phyloP scores from a whole-genome alignment of 2,113 vertebrate species.

The Oxyruncus cristatus region DNA sequence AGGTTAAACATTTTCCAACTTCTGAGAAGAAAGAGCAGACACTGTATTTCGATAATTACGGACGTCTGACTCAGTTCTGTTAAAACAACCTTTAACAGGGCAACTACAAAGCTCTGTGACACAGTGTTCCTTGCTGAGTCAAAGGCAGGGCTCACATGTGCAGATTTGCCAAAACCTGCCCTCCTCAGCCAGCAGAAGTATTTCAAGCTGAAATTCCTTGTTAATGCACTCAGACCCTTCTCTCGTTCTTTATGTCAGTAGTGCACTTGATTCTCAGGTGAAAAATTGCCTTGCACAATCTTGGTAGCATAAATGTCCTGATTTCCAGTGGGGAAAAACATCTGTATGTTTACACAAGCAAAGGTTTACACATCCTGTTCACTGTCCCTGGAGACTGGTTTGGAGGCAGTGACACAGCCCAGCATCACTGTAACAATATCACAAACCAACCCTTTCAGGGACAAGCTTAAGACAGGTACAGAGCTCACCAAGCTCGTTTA shows the following conservation, averaged over 20 bases:
- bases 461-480: not conserved
- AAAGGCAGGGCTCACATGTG: not conserved
- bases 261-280: not conserved
- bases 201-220: not conserved
- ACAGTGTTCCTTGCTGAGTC: not conserved
- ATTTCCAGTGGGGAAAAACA: not conserved
- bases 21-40: not conserved
- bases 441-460: not conserved
- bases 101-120: not conserved
- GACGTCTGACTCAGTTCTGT: not conserved
- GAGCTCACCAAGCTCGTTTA: not conserved
- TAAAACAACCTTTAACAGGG: not conserved
- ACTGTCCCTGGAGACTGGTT: not conserved
- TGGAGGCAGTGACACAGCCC: not conserved
- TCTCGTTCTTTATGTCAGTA: not conserved
- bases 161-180: slow-evolving; percentile 39
- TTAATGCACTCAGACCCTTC: not conserved
- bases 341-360: rapidly evolving
- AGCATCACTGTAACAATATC: not conserved
- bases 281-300: not conserved
- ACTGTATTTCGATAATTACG: not conserved
- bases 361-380: not conserved
- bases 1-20: not conserved
- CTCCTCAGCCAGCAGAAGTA: not conserved
- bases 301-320: not conserved